phyloP scores from a whole-genome alignment of 2,113 vertebrate genomes.

The Megaceryle torquata region DNA sequence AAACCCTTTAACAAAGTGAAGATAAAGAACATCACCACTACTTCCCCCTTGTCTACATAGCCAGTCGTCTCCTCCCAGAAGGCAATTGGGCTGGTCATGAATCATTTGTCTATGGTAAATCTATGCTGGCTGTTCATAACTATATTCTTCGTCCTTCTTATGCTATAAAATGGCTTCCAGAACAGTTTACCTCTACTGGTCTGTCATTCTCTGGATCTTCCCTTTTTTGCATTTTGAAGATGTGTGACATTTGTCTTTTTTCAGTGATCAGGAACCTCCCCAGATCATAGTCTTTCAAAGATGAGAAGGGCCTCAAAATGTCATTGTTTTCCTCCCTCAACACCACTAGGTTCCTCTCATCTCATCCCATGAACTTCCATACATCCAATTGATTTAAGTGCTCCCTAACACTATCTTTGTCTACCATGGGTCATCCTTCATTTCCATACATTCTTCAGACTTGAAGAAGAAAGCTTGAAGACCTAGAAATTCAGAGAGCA shows the following conservation, averaged over 20 bases:
- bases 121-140: fast-evolving
- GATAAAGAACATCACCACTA: not conserved
- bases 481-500: not conserved
- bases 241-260: not conserved
- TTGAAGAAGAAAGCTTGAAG: not conserved
- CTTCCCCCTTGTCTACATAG: not conserved
- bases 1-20: not conserved
- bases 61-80: not conserved
- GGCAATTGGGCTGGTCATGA: too few relatives aligned
- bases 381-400: not conserved
- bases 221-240: not conserved
- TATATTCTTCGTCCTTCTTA: not conserved
- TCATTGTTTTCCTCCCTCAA: not conserved
- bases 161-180: not conserved
- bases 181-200: not conserved
- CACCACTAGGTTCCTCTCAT: not conserved
- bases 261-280: not conserved
- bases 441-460: not conserved
- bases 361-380: not conserved
- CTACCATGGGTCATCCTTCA: not conserved
- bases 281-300: not conserved
- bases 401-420: not conserved
- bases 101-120: not conserved
- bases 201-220: not conserved
- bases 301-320: not conserved